Evolutionary conservation across 2,797 vertebrate species (phyloP).

Genomic region (Pseudochromis fuscus): DNA sequence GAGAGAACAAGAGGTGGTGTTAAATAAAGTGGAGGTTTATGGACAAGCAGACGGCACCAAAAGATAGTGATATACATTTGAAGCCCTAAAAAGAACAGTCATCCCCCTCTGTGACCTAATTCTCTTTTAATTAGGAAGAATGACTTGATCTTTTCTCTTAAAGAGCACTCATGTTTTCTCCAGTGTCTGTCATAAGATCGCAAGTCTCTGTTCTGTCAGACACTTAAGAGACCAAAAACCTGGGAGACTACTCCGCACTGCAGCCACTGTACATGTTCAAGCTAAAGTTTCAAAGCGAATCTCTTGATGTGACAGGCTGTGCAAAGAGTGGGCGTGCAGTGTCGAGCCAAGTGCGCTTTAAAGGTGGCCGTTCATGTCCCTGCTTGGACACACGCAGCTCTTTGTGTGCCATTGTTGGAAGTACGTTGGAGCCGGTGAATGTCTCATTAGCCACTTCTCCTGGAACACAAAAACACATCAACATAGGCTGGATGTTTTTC

Average conservation of each 20-base stretch:
- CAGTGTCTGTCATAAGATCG: slow-evolving; percentile 21
- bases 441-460: slow-evolving; percentile 59
- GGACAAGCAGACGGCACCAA: slow-evolving; percentile 28
- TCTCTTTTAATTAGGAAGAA: slow-evolving; percentile 38
- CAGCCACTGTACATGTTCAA: not conserved
- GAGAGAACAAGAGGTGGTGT: slow-evolving; percentile 27
- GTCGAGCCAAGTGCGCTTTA: slow-evolving; percentile 26
- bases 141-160: slow-evolving; percentile 17
- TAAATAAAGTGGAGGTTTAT: slow-evolving; percentile 33
- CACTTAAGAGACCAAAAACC: too few species aligned
- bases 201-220: slow-evolving; percentile 16
- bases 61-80: slow-evolving; percentile 34
- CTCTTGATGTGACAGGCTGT: slow-evolving; percentile 14
- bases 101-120: slow-evolving; percentile 14
- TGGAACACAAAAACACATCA: slow-evolving; percentile 56
- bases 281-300: slow-evolving; percentile 27
- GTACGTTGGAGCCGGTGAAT: slow-evolving; percentile 35
- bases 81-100: slow-evolving; percentile 29
- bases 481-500: slow-evolving; percentile 60
- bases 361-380: slow-evolving; percentile 8
- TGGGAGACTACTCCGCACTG: slow-evolving; percentile 1
- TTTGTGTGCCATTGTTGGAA: slow-evolving; percentile 33
- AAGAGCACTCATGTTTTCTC: slow-evolving; percentile 30
- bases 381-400: slow-evolving; percentile 1
- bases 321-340: not conserved